Conservation (phyloP, 2,888 invertebrate genomes). For the Hartigia nigra region DNA sequence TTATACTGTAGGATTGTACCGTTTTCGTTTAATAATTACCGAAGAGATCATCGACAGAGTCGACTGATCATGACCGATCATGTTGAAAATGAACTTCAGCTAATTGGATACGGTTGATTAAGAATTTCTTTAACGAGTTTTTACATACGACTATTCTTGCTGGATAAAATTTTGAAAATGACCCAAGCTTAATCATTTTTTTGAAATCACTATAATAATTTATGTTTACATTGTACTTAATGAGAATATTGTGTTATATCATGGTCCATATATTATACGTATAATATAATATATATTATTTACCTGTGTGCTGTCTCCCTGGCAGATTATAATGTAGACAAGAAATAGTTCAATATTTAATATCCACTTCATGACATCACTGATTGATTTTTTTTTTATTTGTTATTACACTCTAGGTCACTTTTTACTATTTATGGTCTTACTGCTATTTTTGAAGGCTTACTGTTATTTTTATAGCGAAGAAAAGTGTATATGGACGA, state of each 20-base stretch:
- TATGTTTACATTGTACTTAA: not conserved
- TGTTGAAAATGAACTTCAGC: not conserved
- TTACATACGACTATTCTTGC: not conserved
- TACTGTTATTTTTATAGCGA: not conserved
- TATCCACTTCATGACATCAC: slow-evolving; percentile 24
- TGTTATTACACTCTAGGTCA: not conserved
- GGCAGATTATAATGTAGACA: slow-evolving; percentile 20
- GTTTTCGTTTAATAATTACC: not conserved
- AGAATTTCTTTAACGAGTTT: not conserved
- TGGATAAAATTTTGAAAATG: not conserved
- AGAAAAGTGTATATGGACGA: too few relatives aligned
- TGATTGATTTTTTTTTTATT: slow-evolving; percentile 13
- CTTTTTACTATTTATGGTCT: not conserved
- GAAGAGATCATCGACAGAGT: not conserved
- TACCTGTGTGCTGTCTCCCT: slow-evolving; percentile 20
- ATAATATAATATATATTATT: not conserved
- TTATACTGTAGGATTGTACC: not conserved
- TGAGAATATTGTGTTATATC: too few relatives aligned
- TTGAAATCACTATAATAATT: not conserved
- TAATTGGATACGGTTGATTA: not conserved
- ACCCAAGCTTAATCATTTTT: not conserved
- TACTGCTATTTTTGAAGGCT: not conserved
- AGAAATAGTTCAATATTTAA: slow-evolving; percentile 21
- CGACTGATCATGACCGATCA: not conserved
- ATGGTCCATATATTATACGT: not conserved